Evolutionary conservation across 35 echinoderm and acorn worm species (phyloP).

Genomic region (Apostichopus californicus): DNA sequence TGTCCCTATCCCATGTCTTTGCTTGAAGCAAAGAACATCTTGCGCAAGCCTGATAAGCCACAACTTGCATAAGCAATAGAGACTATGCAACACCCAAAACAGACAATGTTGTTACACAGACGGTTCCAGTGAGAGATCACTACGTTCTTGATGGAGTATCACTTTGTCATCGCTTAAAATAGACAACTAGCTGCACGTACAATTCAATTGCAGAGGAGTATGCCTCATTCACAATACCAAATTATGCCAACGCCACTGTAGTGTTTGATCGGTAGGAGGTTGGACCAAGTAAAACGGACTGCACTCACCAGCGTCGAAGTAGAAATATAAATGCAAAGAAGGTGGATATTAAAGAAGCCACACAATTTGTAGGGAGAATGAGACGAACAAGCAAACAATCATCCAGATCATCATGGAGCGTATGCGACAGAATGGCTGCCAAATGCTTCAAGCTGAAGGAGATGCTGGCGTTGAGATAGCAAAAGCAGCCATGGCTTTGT

Average conservation of each 20-base stretch:
- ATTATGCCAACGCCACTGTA: slow-evolving; percentile 22
- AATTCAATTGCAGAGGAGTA: too few species aligned
- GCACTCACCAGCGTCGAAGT: too few species aligned
- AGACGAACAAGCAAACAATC: slow-evolving; percentile 8
- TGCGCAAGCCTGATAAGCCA: slow-evolving; percentile 54
- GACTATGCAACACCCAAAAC: slow-evolving; percentile 18
- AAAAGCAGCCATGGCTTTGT: slow-evolving; percentile 40
- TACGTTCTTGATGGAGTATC: background rate
- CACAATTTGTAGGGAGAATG: background rate
- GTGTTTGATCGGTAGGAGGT: slow-evolving; percentile 2
- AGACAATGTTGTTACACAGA: slow-evolving; percentile 12
- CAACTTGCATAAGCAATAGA: slow-evolving; percentile 29
- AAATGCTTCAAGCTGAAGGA: slow-evolving; percentile 30
- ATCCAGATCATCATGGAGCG: slow-evolving; percentile 42
- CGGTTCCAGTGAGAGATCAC: slow-evolving; percentile 17
- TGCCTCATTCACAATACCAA: background rate
- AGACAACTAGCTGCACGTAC: too few species aligned
- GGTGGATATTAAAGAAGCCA: too few species aligned
- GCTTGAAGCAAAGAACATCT: slow-evolving; percentile 47
- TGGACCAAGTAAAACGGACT: background rate
- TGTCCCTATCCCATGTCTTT: slow-evolving; percentile 41
- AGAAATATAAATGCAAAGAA: too few species aligned
- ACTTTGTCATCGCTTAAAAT: slow-evolving; percentile 11
- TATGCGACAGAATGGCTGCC: slow-evolving; percentile 24
- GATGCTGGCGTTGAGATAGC: slow-evolving; percentile 58